These are phyloP conservation scores for Frankliniella intonsa DNA, from an alignment of 2,888 invertebrate species.

Conservation along the genomic window DNA sequence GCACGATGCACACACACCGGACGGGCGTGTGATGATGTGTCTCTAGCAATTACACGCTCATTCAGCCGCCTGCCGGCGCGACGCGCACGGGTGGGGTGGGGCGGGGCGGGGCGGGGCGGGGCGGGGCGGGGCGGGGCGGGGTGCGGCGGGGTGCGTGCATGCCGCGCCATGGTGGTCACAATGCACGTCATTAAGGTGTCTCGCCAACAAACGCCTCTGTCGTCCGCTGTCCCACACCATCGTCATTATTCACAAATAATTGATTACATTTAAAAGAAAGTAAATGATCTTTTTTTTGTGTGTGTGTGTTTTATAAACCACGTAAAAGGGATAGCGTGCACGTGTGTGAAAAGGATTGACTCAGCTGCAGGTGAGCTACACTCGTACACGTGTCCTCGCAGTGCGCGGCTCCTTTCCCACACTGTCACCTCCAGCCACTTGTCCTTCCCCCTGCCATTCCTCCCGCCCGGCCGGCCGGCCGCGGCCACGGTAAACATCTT, in stretches of 20 bases:
- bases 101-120: not conserved
- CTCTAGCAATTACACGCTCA: not conserved
- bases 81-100: not conserved
- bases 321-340: no score
- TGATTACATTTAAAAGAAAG: no score
- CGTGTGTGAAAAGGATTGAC: no score
- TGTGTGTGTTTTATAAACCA: no score
- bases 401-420: not conserved
- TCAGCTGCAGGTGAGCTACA: no score
- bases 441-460: not conserved
- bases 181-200: constrained; percentile 5
- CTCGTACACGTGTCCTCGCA: no score
- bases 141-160: not conserved
- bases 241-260: no score
- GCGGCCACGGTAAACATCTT: not conserved
- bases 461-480: not conserved
- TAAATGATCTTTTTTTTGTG: no score
- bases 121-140: not conserved
- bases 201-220: not conserved
- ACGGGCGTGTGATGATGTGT: not conserved
- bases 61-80: constrained; percentile 6
- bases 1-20: not conserved
- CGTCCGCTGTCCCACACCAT: no score
- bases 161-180: not conserved
- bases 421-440: not conserved